A percentile compares a stretch with the other conserved stretches of the same genome.
phyloP scores from a whole-genome alignment of 2,888 invertebrate genomes.

The Brachyopa scutellaris region DNA sequence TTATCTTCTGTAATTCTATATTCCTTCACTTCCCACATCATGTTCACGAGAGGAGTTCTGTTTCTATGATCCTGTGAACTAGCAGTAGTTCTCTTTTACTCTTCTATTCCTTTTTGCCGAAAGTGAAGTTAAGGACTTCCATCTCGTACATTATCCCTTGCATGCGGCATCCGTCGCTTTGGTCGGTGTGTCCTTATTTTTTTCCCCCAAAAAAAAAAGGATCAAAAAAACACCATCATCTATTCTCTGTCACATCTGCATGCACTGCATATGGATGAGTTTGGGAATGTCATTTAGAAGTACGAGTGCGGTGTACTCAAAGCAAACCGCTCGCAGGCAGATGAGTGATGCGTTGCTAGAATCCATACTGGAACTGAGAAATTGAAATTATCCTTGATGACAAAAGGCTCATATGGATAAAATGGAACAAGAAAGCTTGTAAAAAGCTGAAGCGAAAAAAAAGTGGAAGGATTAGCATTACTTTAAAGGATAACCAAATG shows the following conservation, averaged over 20 bases:
- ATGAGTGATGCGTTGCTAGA: constrained; percentile 22
- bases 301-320: constrained; percentile 27
- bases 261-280: constrained; percentile 63
- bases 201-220: constrained; percentile 1
- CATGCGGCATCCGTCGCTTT: constrained; percentile 1
- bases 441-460: not conserved
- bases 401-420: constrained; percentile 45
- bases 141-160: not conserved
- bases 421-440: not conserved
- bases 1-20: constrained; percentile 33
- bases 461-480: not conserved
- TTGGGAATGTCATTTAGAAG: constrained; percentile 51
- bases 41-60: constrained; percentile 40
- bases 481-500: no score
- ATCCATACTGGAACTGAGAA: constrained; percentile 37
- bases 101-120: constrained; percentile 10
- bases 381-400: constrained; percentile 60
- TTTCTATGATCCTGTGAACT: constrained; percentile 31
- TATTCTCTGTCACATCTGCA: constrained; percentile 54
- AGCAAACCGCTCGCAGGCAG: constrained; percentile 40
- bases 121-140: constrained; percentile 30
- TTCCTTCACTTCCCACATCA: constrained; percentile 33
- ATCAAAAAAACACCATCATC: not conserved
- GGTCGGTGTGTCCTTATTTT: constrained; percentile 32
- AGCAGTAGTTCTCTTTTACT: constrained; percentile 10